Percentiles rank a stretch among this genome's conserved stretches.
Evolutionary conservation across 2,797 vertebrate genomes (phyloP).

Genomic region (Lerista edwardsae): DNA sequence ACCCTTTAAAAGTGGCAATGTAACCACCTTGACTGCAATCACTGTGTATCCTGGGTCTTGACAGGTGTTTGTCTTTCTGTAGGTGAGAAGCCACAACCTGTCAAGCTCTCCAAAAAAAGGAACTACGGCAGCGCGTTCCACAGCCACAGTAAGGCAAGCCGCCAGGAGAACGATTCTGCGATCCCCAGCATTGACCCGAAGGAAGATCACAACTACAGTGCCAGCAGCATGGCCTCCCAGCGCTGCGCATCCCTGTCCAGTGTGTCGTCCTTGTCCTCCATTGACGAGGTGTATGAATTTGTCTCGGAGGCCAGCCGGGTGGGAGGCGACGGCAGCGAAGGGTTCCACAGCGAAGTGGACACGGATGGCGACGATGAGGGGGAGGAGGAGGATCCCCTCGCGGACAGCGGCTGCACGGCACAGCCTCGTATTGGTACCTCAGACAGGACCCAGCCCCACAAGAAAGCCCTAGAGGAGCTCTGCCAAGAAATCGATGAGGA

Average conservation of each 20-base stretch:
- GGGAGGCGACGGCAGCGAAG: constrained; percentile 88
- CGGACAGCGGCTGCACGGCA: constrained; percentile 78
- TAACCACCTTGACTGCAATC: background rate
- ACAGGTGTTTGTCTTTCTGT: background rate
- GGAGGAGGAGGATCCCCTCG: constrained; percentile 81
- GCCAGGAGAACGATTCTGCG: constrained; percentile 81
- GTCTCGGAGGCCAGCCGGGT: constrained; percentile 84
- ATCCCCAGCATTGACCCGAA: constrained; percentile 90
- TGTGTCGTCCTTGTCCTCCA: constrained; percentile 87
- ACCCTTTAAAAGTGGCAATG: background rate
- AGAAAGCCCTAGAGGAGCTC: constrained; percentile 82
- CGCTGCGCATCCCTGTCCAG: constrained; percentile 89
- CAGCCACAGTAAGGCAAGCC: constrained; percentile 48
- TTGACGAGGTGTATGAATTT: constrained; percentile 89
- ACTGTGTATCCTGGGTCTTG: background rate
- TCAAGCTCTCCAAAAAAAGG: constrained; percentile 79
- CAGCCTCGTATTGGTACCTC: constrained; percentile 72
- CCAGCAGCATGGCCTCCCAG: constrained; percentile 82
- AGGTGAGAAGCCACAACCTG: constrained; percentile 80
- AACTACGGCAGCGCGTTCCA: constrained; percentile 74
- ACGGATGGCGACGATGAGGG: constrained; percentile 76
- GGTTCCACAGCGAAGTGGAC: constrained; percentile 95
- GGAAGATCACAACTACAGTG: constrained; percentile 98
- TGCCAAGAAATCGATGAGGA: constrained; percentile 95
- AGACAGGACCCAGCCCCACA: constrained; percentile 78